Evolutionary conservation across 1,140 invertebrate genomes (phyloP).

Genomic region (Trichonephila inaurata): DNA sequence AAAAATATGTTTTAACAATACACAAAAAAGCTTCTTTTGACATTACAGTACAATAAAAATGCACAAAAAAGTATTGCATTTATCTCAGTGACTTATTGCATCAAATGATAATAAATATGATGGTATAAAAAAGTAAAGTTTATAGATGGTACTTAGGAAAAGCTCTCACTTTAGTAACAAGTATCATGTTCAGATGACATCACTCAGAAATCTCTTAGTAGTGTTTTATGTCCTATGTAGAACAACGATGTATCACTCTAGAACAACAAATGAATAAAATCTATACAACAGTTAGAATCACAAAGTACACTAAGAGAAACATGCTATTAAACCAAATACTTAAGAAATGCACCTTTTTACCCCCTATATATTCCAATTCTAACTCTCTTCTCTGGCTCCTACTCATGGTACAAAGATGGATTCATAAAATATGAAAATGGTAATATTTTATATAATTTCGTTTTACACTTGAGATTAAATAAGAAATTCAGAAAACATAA

Average conservation of each 20-base stretch:
- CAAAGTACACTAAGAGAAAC: constrained; percentile 57
- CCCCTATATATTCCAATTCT: constrained; percentile 6
- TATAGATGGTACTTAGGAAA: constrained; percentile 39
- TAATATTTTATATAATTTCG: too few relatives aligned
- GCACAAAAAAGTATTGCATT: neutral
- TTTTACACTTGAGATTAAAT: too few relatives aligned
- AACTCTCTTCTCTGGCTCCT: neutral
- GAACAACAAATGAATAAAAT: constrained; percentile 43
- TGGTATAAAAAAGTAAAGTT: neutral
- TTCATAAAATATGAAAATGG: neutral
- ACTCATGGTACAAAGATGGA: neutral
- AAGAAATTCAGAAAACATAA: too few relatives aligned
- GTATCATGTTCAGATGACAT: constrained; percentile 53
- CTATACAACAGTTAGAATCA: constrained; percentile 61
- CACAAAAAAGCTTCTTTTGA: neutral
- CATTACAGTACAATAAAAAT: neutral
- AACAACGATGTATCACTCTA: constrained; percentile 61
- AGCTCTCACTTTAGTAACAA: constrained; percentile 40
- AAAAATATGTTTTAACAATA: constrained; percentile 26
- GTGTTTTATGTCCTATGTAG: constrained; percentile 39
- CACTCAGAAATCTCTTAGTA: neutral
- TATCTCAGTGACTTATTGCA: neutral
- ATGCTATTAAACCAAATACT: constrained; percentile 30
- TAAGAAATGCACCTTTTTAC: constrained; percentile 18
- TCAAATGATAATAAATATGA: constrained; percentile 43